A percentile compares a stretch with the other conserved stretches of the same genome.
Conservation (phyloP, 1,140 invertebrate species). For the Leptoteleia sp. region DNA sequence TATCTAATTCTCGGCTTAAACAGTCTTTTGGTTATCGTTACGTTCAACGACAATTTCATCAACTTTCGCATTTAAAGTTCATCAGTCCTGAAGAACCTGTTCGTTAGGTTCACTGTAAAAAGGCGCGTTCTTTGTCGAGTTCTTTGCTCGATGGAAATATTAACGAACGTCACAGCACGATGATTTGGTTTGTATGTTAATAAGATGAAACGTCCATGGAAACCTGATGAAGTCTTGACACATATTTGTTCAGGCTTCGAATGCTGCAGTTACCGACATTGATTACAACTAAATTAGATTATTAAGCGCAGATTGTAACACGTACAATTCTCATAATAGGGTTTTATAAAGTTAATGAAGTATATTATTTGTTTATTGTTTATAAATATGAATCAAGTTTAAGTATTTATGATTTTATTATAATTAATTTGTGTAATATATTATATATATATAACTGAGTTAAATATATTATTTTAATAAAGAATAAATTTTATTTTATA, state of each 20-base stretch:
- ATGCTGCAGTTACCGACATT: conserved; percentile 42
- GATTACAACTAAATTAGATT: conserved; percentile 51
- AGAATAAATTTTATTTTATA: too few species aligned
- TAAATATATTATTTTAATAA: too few species aligned
- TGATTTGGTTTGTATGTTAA: conserved; percentile 46
- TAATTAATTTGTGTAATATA: too few species aligned
- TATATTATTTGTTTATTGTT: too few species aligned
- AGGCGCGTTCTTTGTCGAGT: conserved; percentile 9
- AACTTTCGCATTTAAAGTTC: too few species aligned
- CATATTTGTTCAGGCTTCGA: conserved; percentile 60
- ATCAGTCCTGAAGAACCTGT: too few species aligned
- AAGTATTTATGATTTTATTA: too few species aligned
- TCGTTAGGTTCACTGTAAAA: too few species aligned
- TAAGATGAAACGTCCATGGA: conserved; percentile 58
- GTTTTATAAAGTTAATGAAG: not conserved
- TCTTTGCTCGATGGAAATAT: conserved; percentile 46
- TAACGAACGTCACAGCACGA: conserved; percentile 24
- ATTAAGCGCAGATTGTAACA: conserved; percentile 28
- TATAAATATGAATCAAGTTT: too few species aligned
- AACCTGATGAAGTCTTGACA: conserved; percentile 60
- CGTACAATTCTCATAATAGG: conserved; percentile 5
- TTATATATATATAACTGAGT: too few species aligned
- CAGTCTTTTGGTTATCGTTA: conserved; percentile 1
- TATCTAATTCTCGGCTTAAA: not conserved
- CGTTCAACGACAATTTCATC: too few species aligned